phyloP scores from a whole-genome alignment of 2,888 invertebrate genomes.

The Stenodema calcarata region DNA sequence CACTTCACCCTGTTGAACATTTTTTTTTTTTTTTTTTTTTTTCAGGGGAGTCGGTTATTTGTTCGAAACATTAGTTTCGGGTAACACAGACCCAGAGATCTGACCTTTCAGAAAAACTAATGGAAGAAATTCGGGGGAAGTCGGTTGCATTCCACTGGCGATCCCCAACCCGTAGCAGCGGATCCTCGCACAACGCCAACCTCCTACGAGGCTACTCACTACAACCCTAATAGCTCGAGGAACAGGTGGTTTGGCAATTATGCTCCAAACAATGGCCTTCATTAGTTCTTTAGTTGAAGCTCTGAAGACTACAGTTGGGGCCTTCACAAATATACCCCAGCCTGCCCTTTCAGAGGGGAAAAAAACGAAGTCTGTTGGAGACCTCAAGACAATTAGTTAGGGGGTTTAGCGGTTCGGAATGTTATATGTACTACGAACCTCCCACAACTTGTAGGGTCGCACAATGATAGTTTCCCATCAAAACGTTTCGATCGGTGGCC shows the following conservation, averaged over 20 bases:
- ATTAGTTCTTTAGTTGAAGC: constrained; percentile 1
- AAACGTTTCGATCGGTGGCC: neutral
- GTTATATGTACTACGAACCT: neutral
- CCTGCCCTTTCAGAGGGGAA: neutral
- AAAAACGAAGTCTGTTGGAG: neutral
- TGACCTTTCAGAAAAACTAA: neutral
- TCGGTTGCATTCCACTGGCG: neutral
- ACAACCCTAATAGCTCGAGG: neutral
- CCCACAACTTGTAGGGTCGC: neutral
- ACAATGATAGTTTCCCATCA: neutral
- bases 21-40: too few relatives aligned
- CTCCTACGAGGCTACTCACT: neutral
- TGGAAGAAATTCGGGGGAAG: neutral
- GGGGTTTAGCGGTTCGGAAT: neutral
- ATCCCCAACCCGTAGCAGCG: neutral
- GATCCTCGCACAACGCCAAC: neutral
- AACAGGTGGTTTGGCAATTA: constrained; percentile 15
- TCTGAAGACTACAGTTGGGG: neutral
- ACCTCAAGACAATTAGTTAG: neutral
- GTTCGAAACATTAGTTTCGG: neutral
- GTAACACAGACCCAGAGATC: neutral
- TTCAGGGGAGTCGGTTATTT: neutral
- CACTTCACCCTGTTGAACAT: too few relatives aligned
- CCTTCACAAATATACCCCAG: neutral
- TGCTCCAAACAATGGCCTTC: constrained; percentile 1